Evolutionary conservation across 2,888 invertebrate species (phyloP), one percentile per base, ranked within the genome.

Genomic region (Drosophila neotestacea): DNA sequence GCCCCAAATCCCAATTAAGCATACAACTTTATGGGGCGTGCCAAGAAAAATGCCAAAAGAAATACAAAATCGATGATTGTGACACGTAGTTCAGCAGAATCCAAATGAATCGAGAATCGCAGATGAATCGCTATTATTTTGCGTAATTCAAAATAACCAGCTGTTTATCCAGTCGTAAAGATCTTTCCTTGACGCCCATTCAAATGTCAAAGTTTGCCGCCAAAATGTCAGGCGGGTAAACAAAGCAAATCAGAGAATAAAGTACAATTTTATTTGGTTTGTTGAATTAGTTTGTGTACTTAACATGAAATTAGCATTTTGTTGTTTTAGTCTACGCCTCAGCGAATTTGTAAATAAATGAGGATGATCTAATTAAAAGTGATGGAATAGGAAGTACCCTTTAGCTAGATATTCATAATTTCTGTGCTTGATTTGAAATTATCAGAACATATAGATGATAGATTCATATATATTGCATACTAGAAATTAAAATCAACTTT

Each of bases 161-260:
- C 38, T 55, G 55, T 56, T 66, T 55, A 46, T 48, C 50, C 41
- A 62, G 58, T 72, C 48, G 47, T 58, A 36, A 30, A 51, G 50
- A 41, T 39, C 50, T 41, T 34, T 73, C 52, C 66, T 73, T 76
- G 55, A 28, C 47, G 73, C 60, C 75, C 55, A 73, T 77, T 75
- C 46, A 73, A 75, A 75, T 68, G 75, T 75, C 75, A 75, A 73
- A 73, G 59, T 42, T 61, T 61, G 70, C 79, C 78, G 69, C 60
- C 73, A 62, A 77, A 74, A 75, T 77, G 73, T 63, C 73, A 75
- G 69, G 58, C 16, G 38, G 9, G 4, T 36, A 44, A 69, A 56
- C 63, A 74, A 73, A 74, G 52, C 52, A 44, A 71, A 61, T 66
- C 52, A 41, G 10, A 30, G 36, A 36, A 47, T 54, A 16, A 38